Evolutionary conservation across 2,797 vertebrate genomes (phyloP).

Genomic region (Periparus ater): DNA sequence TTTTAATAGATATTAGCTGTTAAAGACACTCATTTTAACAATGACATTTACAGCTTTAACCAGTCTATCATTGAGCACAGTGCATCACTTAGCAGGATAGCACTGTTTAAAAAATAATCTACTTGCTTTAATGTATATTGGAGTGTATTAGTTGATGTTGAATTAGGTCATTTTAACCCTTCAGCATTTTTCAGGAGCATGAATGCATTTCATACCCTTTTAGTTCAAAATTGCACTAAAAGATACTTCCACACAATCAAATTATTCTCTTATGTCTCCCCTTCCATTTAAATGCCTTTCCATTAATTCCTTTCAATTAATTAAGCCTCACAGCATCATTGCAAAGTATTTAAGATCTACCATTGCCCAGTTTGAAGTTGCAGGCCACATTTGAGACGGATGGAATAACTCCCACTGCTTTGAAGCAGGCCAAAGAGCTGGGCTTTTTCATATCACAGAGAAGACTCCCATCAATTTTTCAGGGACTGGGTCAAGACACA

Average conservation of each 20-base stretch:
- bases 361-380: background rate
- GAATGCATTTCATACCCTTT: conserved; percentile 21
- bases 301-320: conserved; percentile 31
- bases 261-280: background rate
- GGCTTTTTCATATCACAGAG: background rate
- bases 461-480: background rate
- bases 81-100: conserved; percentile 49
- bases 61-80: conserved; percentile 55
- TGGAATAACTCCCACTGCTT: background rate
- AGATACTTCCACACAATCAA: background rate
- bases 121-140: conserved; percentile 45
- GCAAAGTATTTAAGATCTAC: background rate
- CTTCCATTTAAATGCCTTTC: conserved; percentile 21
- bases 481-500: background rate
- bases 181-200: conserved; percentile 7
- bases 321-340: background rate
- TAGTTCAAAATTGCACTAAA: background rate
- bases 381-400: background rate
- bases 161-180: conserved; percentile 62
- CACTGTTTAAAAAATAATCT: conserved; percentile 66
- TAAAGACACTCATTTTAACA: conserved; percentile 64
- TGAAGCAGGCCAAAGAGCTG: background rate
- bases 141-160: conserved; percentile 35
- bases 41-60: conserved; percentile 60
- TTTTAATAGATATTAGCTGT: conserved; percentile 68